Conservation (phyloP, 2,888 invertebrate species). For the Cantharis rufa region DNA sequence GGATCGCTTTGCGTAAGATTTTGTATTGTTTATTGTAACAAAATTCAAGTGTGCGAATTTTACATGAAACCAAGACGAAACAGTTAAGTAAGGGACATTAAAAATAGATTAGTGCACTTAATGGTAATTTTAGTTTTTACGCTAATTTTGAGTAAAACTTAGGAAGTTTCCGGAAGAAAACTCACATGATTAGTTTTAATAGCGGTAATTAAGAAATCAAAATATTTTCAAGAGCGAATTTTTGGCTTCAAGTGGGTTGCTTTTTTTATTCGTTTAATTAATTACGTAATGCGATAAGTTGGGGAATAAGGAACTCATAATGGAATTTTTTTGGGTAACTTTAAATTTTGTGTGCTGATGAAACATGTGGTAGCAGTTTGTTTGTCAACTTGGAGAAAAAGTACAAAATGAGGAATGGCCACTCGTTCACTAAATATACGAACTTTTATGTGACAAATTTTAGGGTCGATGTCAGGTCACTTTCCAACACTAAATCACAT, state of each 20-base stretch:
- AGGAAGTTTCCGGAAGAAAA: background rate
- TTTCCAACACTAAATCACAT: slow-evolving; percentile 14
- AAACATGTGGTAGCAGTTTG: slow-evolving; percentile 1
- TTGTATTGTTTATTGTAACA: background rate
- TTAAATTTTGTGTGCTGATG: background rate
- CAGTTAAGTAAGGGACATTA: background rate
- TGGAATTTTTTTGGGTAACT: background rate
- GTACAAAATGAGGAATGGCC: slow-evolving; percentile 11
- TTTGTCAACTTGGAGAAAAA: background rate
- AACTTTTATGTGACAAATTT: slow-evolving; percentile 16
- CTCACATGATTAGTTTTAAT: background rate
- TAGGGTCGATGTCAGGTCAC: slow-evolving; percentile 9
- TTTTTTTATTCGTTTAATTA: background rate
- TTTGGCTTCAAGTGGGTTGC: background rate
- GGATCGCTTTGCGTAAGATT: background rate
- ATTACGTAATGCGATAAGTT: background rate
- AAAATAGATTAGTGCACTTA: background rate
- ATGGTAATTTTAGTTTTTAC: background rate
- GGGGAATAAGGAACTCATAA: background rate
- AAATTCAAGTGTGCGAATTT: background rate
- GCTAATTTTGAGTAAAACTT: background rate
- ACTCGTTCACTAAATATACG: slow-evolving; percentile 9
- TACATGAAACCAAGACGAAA: background rate
- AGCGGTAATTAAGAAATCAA: background rate
- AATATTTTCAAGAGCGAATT: background rate